Conservation (phyloP, 1,140 invertebrate genomes). For the Sitodiplosis mosellana region DNA sequence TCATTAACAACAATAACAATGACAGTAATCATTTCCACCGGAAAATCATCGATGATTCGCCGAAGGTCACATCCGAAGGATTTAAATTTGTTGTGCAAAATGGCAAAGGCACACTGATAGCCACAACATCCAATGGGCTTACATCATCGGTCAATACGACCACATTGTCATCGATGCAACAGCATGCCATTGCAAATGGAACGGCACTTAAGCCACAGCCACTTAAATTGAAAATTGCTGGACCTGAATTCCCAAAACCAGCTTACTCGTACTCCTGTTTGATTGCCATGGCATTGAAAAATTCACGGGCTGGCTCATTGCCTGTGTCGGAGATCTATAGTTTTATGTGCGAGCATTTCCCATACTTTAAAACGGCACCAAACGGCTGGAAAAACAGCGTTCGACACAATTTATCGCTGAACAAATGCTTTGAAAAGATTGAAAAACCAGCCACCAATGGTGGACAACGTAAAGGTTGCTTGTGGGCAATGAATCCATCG, state of each 20-base stretch:
- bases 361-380: slow-evolving; percentile 92
- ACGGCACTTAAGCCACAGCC: not conserved
- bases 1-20: not conserved
- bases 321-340: slow-evolving; percentile 97
- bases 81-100: not conserved
- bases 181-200: not conserved
- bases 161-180: not conserved
- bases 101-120: not conserved
- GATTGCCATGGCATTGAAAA: slow-evolving; percentile 93
- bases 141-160: not conserved
- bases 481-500: slow-evolving; percentile 91
- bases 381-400: slow-evolving; percentile 98
- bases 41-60: not conserved
- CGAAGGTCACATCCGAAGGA: too few species aligned
- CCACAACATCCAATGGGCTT: not conserved
- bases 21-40: not conserved
- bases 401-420: slow-evolving; percentile 84
- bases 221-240: not conserved
- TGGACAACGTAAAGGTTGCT: slow-evolving; percentile 68
- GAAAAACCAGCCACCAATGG: slow-evolving; percentile 73
- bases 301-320: slow-evolving; percentile 79
- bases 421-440: slow-evolving; percentile 96
- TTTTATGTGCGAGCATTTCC: slow-evolving; percentile 96
- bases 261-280: slow-evolving; percentile 95
- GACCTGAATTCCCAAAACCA: slow-evolving; percentile 72